Evolutionary conservation across 2,797 vertebrate species (phyloP).

Genomic region (Cheirogaleus major): DNA sequence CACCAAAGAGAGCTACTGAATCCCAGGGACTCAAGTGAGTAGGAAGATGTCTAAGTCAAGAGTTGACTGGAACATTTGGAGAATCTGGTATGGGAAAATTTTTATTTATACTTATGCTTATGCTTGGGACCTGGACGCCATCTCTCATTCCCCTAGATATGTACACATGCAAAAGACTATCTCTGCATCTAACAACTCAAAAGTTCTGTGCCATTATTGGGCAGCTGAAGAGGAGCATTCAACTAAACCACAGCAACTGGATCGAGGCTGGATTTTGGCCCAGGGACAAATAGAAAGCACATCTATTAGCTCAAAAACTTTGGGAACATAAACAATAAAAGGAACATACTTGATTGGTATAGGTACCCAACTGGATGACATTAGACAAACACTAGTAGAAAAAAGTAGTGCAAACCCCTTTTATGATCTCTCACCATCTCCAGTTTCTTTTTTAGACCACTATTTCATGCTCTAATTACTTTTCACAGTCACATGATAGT

Average conservation of each 20-base stretch:
- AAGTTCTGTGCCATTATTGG: neutral
- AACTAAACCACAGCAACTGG: neutral
- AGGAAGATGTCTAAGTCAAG: neutral
- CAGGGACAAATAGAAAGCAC: neutral
- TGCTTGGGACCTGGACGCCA: neutral
- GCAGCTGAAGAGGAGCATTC: neutral
- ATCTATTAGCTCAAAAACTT: neutral
- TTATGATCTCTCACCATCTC: neutral
- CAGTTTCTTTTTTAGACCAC: neutral
- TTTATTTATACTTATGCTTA: neutral
- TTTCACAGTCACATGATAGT: conserved; percentile 37
- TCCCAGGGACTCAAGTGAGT: neutral
- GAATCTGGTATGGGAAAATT: neutral
- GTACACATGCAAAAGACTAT: neutral
- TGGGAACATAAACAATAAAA: neutral
- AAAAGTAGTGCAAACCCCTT: neutral
- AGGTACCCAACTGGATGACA: neutral
- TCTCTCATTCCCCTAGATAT: neutral
- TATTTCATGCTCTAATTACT: conserved; percentile 18
- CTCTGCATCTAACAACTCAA: neutral
- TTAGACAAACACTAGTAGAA: neutral
- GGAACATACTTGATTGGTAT: neutral
- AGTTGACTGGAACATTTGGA: neutral
- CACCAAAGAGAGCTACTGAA: neutral
- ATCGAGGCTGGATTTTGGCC: neutral